These are phyloP conservation scores for Acanthosepion pharaonis DNA, from an alignment of 2,888 invertebrate genomes.

Conservation along the genomic window DNA sequence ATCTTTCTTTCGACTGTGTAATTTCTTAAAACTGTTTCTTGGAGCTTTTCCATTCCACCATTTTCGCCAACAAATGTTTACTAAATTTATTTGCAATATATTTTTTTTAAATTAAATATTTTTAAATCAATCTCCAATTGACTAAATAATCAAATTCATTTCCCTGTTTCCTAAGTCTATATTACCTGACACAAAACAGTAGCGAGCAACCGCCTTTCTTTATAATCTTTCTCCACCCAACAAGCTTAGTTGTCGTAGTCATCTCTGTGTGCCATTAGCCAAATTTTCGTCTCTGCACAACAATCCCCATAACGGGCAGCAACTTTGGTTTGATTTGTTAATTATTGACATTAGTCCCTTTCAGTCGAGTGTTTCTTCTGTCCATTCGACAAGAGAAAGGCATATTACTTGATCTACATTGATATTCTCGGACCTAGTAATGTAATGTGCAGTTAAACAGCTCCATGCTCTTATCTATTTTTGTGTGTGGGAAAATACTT, in stretches of 20 bases:
- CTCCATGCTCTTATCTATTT: background rate
- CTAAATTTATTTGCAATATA: no score
- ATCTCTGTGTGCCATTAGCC: background rate
- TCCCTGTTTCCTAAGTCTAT: background rate
- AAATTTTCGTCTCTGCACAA: background rate
- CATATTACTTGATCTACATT: background rate
- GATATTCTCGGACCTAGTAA: background rate
- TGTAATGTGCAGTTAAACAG: background rate
- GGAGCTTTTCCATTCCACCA: no score
- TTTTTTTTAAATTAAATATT: no score
- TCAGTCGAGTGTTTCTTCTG: background rate
- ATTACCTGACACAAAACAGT: background rate
- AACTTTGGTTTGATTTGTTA: background rate
- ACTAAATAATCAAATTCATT: no score
- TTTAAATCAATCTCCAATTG: no score
- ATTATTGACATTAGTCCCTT: background rate
- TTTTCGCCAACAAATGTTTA: no score
- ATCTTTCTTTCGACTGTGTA: no score
- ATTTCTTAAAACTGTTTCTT: no score
- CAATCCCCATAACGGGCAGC: background rate
- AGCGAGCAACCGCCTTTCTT: background rate
- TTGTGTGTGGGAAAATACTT: background rate
- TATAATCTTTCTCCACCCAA: background rate
- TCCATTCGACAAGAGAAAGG: background rate
- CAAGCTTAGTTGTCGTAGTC: background rate